phyloP scores from a whole-genome alignment of 2,113 vertebrate species.

The Psophia crepitans region DNA sequence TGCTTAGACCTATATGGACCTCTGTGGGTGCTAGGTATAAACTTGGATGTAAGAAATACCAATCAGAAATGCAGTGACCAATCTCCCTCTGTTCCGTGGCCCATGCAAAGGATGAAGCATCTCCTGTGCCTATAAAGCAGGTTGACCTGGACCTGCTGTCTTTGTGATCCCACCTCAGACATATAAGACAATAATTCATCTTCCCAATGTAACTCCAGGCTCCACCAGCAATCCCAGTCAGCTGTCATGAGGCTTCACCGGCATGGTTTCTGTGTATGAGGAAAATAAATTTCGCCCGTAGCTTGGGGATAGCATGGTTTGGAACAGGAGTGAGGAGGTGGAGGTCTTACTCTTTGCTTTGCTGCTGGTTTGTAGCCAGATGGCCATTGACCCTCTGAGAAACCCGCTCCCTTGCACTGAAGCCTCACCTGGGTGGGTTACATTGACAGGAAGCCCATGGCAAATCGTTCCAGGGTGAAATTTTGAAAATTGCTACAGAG shows the following conservation, averaged over 20 bases:
- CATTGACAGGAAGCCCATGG: not conserved
- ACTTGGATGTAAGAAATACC: not conserved
- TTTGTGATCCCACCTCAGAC: not conserved
- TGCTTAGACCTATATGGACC: not conserved
- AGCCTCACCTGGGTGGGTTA: not conserved
- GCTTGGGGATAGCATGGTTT: not conserved
- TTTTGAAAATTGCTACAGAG: not conserved
- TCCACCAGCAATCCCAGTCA: not conserved
- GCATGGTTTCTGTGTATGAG: not conserved
- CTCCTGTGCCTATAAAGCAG: not conserved
- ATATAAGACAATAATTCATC: not conserved
- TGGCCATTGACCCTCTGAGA: not conserved
- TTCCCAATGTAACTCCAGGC: not conserved
- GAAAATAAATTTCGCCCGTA: not conserved
- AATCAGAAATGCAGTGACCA: not conserved
- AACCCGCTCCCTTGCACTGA: not conserved
- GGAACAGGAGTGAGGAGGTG: not conserved
- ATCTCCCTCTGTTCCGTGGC: not conserved
- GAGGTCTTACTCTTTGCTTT: not conserved
- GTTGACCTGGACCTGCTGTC: not conserved
- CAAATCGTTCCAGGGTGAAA: not conserved
- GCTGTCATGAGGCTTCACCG: not conserved
- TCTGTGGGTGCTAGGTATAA: not conserved
- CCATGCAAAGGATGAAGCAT: not conserved
- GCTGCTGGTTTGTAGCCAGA: not conserved